Base-by-base conservation (phyloP, 2,113 vertebrate species). In the Saguinus imperator region DNA sequence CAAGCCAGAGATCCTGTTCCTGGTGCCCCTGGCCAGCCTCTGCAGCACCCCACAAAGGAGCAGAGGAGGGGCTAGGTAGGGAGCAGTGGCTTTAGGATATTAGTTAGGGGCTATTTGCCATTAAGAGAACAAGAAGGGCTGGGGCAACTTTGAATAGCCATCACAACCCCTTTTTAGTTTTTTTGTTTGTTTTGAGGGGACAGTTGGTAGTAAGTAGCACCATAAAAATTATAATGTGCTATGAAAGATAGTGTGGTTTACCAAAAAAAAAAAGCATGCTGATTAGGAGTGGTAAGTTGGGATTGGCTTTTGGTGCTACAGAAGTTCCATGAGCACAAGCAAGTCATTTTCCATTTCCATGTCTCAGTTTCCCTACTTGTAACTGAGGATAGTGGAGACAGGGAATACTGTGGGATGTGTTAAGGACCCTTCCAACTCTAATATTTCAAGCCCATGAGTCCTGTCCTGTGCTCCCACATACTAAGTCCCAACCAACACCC, bases 401-500 rank as follows among this genome's bases (percentile, higher is more conserved):
- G 48, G 11, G 21, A 83, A 6, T 35, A 23, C 5, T 4, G 8
- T 13, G 32, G 13, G 2, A 18, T 0, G 0, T 35, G 58, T 43
- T 18, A 5, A 32, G 12, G 12, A 25, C 21, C 32, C 21, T 86
- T 52, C 57, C 6, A 27, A 50, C 32, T 40, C 35, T 9, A 40
- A 27, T 6, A 40, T 14, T 80, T 89, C 61, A 87, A 92, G 61
- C 20, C 48, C 13, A 0, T 2, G 23, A 55, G n/a, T 40, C 29
- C 43, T 48, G 35, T n/a, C n/a, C 29, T n/a, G 40, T 57, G 64
- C 13, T 45, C 16, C 18, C 1, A 12, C 72, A 23, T 43, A 55
- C 6, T 8, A 77, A 85, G 43, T 73, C 16, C n/a, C 16, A 92
- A 14, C n/a, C 25, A 27, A 27, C 23, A 83, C 4, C 11, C 25